A percentile compares a stretch with the other conserved stretches of the same genome.
phyloP scores from a whole-genome alignment of 2,888 invertebrate species.

The Cryptocheilus praepositus region DNA sequence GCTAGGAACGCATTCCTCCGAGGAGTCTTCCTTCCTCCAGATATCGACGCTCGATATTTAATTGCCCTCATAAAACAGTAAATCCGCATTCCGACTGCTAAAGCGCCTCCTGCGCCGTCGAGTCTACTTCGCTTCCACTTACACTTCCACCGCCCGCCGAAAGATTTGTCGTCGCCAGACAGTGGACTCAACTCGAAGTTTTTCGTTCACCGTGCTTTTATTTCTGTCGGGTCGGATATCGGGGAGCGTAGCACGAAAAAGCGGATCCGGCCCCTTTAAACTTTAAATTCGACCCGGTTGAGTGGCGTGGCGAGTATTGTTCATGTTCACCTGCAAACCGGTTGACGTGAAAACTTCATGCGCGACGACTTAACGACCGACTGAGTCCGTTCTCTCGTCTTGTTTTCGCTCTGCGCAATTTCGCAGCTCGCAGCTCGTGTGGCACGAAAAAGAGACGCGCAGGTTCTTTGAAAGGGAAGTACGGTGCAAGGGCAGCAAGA shows the following conservation, averaged over 20 bases:
- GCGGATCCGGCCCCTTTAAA: constrained; percentile 17
- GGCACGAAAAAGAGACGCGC: no score
- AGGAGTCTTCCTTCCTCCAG: no score
- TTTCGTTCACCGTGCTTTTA: no score
- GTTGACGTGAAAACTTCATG: constrained; percentile 30
- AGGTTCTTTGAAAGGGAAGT: no score
- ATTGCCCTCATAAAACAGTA: no score
- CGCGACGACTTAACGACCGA: constrained; percentile 36
- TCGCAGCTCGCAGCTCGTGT: constrained; percentile 6
- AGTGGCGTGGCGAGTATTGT: constrained; percentile 11
- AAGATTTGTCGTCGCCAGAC: background rate
- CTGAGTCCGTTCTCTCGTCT: constrained; percentile 27
- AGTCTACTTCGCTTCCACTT: no score
- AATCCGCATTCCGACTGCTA: no score
- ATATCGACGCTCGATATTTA: no score
- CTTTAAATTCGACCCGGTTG: constrained; percentile 19
- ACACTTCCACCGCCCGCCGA: background rate
- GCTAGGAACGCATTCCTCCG: no score
- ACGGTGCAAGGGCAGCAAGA: no score
- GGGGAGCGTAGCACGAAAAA: background rate
- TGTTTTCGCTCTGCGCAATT: constrained; percentile 26
- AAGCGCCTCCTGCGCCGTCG: no score
- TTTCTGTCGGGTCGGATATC: background rate
- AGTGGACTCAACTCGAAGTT: no score
- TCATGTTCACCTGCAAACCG: constrained; percentile 23